These are phyloP conservation scores for Protonemura montana DNA, from an alignment of 2,888 invertebrate species.

Conservation along the genomic window DNA sequence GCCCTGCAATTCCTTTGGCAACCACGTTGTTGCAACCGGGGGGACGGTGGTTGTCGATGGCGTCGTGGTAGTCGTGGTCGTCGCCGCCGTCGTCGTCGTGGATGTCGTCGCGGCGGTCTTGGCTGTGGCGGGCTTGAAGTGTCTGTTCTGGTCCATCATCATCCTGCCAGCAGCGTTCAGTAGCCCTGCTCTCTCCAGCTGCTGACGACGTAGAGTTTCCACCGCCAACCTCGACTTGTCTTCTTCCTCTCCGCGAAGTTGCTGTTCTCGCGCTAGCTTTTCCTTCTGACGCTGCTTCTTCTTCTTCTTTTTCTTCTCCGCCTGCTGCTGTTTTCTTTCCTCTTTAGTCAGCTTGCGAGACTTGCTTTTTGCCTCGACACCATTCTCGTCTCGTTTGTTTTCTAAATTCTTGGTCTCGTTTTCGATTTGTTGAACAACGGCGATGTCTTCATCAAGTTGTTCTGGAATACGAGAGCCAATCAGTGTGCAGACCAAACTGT, in stretches of 20 bases:
- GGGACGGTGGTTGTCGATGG: background rate
- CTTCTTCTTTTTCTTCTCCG: slow-evolving; percentile 46
- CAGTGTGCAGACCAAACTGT: background rate
- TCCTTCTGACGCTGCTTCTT: slow-evolving; percentile 43
- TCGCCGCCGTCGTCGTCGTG: background rate
- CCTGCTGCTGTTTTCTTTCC: slow-evolving; percentile 39
- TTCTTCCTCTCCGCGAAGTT: slow-evolving; percentile 37
- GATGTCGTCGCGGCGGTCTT: background rate
- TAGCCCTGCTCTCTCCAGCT: slow-evolving; percentile 44
- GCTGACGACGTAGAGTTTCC: slow-evolving; percentile 26
- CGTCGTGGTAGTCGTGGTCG: background rate
- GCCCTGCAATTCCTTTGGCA: slow-evolving; percentile 17
- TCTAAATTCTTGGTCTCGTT: slow-evolving; percentile 9
- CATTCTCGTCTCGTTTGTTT: slow-evolving; percentile 28
- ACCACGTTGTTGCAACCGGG: background rate
- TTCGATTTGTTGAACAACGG: slow-evolving; percentile 7
- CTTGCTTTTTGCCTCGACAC: slow-evolving; percentile 29
- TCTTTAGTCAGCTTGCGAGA: slow-evolving; percentile 39
- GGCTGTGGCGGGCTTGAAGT: background rate
- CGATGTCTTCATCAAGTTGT: slow-evolving; percentile 40
- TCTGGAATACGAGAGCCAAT: slow-evolving; percentile 35
- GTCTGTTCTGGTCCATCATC: slow-evolving; percentile 14
- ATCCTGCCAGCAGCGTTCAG: slow-evolving; percentile 19
- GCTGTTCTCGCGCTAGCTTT: slow-evolving; percentile 1
- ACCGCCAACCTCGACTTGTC: background rate